Evolutionary conservation across 2,113 vertebrate species (phyloP).

Genomic region (Oostethus manadensis): DNA sequence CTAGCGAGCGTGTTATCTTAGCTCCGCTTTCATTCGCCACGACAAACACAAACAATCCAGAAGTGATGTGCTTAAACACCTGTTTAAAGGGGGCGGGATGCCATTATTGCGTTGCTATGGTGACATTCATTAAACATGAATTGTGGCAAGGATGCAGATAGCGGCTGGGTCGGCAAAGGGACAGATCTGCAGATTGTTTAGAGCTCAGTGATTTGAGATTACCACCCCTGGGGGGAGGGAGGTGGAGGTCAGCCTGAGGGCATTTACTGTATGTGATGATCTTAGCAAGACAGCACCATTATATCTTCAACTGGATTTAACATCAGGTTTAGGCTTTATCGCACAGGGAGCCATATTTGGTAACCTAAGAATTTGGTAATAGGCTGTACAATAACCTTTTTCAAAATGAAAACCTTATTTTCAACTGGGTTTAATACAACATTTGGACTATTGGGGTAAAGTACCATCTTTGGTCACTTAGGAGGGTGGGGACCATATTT

Average conservation of each 20-base stretch:
- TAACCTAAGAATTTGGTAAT: background rate
- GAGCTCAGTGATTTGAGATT: conserved; percentile 70
- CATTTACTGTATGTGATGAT: conserved; percentile 58
- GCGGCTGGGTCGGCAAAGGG: conserved; percentile 58
- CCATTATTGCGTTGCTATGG: conserved; percentile 12
- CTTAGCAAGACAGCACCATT: conserved; percentile 24
- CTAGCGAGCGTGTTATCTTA: conserved; percentile 40
- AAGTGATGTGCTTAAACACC: conserved; percentile 14
- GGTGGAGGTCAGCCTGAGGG: conserved; percentile 62
- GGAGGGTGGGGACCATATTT: too few species aligned
- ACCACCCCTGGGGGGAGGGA: conserved; percentile 62
- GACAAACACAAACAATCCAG: too few species aligned
- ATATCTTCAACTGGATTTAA: conserved; percentile 6
- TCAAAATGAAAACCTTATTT: too few species aligned
- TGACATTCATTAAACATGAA: conserved; percentile 74
- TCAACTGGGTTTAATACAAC: too few species aligned
- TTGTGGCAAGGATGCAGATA: conserved; percentile 66
- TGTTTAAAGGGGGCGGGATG: conserved; percentile 33
- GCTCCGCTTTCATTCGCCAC: conserved; percentile 45
- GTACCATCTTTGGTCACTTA: too few species aligned
- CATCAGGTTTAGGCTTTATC: background rate
- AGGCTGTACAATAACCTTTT: too few species aligned
- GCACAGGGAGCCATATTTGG: background rate
- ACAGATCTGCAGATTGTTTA: conserved; percentile 69
- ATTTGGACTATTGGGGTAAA: too few species aligned